Percentiles rank a stretch among this genome's conserved stretches.
These are phyloP conservation scores for Pherbina coryleti DNA, from an alignment of 2,888 invertebrate genomes.

Conservation along the genomic window DNA sequence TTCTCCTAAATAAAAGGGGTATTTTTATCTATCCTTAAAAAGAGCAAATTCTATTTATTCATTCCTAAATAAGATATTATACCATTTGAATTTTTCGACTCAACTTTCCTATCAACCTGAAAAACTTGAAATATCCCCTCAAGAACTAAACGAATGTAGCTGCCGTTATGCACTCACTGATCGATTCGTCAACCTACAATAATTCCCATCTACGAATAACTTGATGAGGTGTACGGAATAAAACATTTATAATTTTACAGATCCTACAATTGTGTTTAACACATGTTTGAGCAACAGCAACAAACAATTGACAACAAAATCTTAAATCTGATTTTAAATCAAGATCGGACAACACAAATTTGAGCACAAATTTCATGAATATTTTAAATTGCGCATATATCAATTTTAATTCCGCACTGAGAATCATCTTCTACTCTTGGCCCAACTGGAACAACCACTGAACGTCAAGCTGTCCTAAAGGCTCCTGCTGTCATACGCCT, in stretches of 20 bases:
- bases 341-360: conserved; percentile 30
- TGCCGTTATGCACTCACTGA: too few species aligned
- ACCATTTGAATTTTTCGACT: too few species aligned
- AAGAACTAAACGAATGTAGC: too few species aligned
- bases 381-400: conserved; percentile 32
- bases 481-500: conserved; percentile 7
- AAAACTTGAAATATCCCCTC: too few species aligned
- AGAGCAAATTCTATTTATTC: too few species aligned
- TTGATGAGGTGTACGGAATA: neutral
- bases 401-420: conserved; percentile 25
- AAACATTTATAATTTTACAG: conserved; percentile 1
- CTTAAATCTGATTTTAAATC: conserved; percentile 26
- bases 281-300: conserved; percentile 17
- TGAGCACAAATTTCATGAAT: conserved; percentile 35
- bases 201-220: neutral
- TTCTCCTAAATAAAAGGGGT: too few species aligned
- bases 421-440: neutral
- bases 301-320: conserved; percentile 27
- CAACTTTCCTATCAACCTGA: too few species aligned
- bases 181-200: too few species aligned
- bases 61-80: too few species aligned
- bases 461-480: conserved; percentile 27
- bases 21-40: too few species aligned
- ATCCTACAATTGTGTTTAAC: conserved; percentile 11
- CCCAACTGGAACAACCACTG: neutral